Conservation (phyloP, 2,888 invertebrate species). For the Coenonympha arcania region DNA sequence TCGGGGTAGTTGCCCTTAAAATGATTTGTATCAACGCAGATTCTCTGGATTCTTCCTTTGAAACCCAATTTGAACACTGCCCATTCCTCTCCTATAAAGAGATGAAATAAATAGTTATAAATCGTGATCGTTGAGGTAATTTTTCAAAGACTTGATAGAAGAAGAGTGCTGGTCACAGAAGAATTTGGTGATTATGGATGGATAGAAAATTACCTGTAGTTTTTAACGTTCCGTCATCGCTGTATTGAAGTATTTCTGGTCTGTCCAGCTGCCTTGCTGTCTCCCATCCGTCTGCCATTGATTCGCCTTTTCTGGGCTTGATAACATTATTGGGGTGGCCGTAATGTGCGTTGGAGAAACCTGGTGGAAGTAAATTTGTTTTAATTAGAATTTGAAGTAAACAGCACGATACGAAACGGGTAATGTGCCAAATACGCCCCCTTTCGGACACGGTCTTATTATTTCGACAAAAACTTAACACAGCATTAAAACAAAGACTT, state of each 20-base stretch:
- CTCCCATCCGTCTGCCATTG: conserved; percentile 80
- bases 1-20: conserved; percentile 80
- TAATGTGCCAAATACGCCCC: too few species aligned
- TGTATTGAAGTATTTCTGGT: conserved; percentile 71
- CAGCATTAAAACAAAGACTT: too few species aligned
- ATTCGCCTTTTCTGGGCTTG: conserved; percentile 61
- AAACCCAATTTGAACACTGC: conserved; percentile 75
- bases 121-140: too few species aligned
- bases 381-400: too few species aligned
- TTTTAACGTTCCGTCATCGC: conserved; percentile 72
- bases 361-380: conserved; percentile 31
- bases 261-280: conserved; percentile 76
- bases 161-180: too few species aligned
- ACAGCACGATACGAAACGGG: too few species aligned
- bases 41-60: conserved; percentile 60
- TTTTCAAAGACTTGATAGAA: too few species aligned
- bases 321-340: conserved; percentile 77
- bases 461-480: not conserved
- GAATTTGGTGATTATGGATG: not conserved
- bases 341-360: conserved; percentile 77
- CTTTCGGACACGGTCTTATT: too few species aligned
- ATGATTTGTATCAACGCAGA: conserved; percentile 76
- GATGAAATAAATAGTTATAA: conserved; percentile 5
- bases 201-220: conserved; percentile 54
- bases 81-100: conserved; percentile 73